Evolutionary conservation across 2,888 invertebrate species (phyloP).

Genomic region (Chirona hameri): DNA sequence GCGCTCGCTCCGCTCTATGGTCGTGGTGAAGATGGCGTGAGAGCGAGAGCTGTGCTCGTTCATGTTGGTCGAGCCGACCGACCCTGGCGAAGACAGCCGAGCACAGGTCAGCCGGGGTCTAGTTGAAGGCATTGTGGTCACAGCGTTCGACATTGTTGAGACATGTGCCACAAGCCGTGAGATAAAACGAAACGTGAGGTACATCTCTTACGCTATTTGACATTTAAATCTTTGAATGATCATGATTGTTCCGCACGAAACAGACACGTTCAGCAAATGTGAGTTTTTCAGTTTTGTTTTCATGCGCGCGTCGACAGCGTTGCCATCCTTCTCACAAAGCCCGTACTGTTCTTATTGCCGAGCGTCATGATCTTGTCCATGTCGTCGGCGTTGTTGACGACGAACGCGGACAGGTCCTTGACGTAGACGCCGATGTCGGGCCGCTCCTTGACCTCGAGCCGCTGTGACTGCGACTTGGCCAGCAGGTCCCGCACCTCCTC

Average conservation of each 20-base stretch:
- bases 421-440: constrained; percentile 87
- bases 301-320: too few relatives aligned
- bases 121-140: too few relatives aligned
- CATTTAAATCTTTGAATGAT: too few relatives aligned
- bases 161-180: too few relatives aligned
- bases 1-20: constrained; percentile 85
- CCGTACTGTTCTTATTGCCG: constrained; percentile 89
- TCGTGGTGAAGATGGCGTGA: constrained; percentile 97
- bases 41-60: constrained; percentile 97
- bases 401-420: constrained; percentile 88
- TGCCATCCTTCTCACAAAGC: too few relatives aligned
- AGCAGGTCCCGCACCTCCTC: constrained; percentile 79
- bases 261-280: too few relatives aligned
- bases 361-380: constrained; percentile 89
- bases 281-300: too few relatives aligned
- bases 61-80: constrained; percentile 97
- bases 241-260: too few relatives aligned
- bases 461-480: constrained; percentile 60
- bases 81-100: constrained; percentile 52
- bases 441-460: constrained; percentile 71
- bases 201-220: too few relatives aligned
- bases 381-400: constrained; percentile 89
- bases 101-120: too few relatives aligned
- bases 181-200: too few relatives aligned
- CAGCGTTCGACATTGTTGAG: too few relatives aligned